Conservation (phyloP, 2,113 vertebrate genomes). For the Ramphastos sulfuratus region DNA sequence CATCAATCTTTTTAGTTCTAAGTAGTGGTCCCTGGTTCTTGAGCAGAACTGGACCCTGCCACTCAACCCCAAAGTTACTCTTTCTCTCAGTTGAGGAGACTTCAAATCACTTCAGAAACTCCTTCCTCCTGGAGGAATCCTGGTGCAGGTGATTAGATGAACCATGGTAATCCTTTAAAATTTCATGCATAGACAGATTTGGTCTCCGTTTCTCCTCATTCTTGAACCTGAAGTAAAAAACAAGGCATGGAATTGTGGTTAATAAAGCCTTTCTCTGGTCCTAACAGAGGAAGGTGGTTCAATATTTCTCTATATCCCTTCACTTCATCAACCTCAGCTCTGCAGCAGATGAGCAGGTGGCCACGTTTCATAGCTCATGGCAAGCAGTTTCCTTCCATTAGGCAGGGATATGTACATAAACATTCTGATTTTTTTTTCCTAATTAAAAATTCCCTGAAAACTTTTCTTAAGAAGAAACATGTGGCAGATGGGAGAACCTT, state of each 20-base stretch:
- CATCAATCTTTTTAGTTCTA: too few relatives aligned
- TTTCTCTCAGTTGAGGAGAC: background rate
- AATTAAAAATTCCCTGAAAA: background rate
- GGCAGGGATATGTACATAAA: background rate
- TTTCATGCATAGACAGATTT: background rate
- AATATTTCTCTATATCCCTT: background rate
- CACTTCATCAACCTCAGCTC: background rate
- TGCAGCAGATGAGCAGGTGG: slow-evolving; percentile 5
- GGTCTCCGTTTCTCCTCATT: background rate
- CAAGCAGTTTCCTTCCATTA: background rate
- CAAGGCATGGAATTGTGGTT: fast-evolving
- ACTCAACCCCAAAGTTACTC: background rate
- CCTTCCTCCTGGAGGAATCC: background rate
- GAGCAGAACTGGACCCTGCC: background rate
- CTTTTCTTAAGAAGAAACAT: background rate
- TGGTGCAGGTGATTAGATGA: background rate
- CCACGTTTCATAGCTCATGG: background rate
- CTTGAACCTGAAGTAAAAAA: background rate
- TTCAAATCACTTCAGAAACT: background rate
- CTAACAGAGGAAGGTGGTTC: background rate
- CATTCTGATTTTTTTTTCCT: background rate
- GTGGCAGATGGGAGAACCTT: background rate
- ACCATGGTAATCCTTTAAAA: background rate
- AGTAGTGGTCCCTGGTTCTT: too few relatives aligned
- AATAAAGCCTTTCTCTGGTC: background rate